phyloP scores from a whole-genome alignment of 2,113 vertebrate genomes.

The Scolopax mira region DNA sequence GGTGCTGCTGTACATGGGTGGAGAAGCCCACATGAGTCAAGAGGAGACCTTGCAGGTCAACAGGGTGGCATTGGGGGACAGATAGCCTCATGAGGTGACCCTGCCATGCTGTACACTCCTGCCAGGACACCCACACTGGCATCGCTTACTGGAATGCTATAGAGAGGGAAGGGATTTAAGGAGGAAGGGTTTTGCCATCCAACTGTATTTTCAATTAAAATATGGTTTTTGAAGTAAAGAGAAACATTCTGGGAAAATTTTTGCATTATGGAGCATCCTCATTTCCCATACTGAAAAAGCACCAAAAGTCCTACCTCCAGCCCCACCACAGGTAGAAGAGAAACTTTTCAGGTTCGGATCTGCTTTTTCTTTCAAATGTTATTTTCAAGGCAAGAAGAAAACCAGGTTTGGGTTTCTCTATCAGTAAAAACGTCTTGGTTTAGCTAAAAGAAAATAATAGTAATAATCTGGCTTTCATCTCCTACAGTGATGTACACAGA shows the following conservation, averaged over 20 bases:
- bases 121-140: not conserved
- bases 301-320: not conserved
- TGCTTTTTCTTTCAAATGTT: not conserved
- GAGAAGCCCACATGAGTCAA: not conserved
- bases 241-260: not conserved
- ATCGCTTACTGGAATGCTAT: not conserved
- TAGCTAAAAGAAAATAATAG: not conserved
- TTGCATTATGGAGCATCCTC: rapidly evolving
- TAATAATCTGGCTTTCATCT: not conserved
- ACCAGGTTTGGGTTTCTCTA: not conserved
- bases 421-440: not conserved
- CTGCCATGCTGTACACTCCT: not conserved
- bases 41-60: not conserved
- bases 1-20: not conserved
- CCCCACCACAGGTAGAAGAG: not conserved
- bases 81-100: rapidly evolving
- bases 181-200: not conserved
- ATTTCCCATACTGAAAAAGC: rapidly evolving
- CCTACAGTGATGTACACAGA: not conserved
- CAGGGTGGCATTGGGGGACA: rapidly evolving
- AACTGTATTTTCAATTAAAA: not conserved
- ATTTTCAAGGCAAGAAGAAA: not conserved
- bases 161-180: not conserved
- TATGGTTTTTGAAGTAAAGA: rapidly evolving
- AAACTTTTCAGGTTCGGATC: not conserved